phyloP scores from a whole-genome alignment of 2,113 vertebrate genomes.

The Laticauda laticaudata region DNA sequence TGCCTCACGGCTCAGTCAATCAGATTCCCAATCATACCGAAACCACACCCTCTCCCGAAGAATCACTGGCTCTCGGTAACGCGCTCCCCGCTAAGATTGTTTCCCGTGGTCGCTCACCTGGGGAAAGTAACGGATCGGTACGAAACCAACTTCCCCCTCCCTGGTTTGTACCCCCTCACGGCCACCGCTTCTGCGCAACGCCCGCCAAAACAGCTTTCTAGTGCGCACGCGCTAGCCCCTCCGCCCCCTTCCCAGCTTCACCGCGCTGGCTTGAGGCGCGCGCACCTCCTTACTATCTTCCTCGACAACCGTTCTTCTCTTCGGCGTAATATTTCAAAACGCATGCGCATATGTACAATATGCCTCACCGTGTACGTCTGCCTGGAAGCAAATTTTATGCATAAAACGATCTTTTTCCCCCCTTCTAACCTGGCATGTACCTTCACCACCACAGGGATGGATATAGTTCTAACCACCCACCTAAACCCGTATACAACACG shows the following conservation, averaged over 20 bases:
- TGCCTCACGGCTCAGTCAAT: constrained; percentile 2
- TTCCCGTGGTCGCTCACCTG: constrained; percentile 58
- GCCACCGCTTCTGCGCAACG: constrained; percentile 66
- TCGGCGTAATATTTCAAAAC: background rate
- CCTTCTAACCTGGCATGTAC: background rate
- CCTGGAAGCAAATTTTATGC: background rate
- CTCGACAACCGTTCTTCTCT: too few species aligned
- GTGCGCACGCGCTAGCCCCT: constrained; percentile 65
- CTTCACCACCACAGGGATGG: background rate
- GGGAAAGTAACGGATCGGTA: constrained; percentile 45
- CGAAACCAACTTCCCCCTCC: constrained; percentile 45
- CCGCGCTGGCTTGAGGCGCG: constrained; percentile 54
- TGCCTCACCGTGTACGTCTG: background rate
- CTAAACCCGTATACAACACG: background rate
- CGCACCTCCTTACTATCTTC: background rate
- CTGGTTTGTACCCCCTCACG: constrained; percentile 28
- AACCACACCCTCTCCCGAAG: constrained; percentile 22
- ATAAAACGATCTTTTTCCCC: background rate
- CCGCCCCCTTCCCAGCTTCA: constrained; percentile 30
- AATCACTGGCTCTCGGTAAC: constrained; percentile 60
- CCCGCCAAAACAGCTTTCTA: constrained; percentile 70
- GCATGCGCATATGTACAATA: background rate
- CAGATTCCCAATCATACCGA: background rate
- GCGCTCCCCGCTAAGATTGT: constrained; percentile 15
- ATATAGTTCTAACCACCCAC: background rate